These are phyloP conservation scores for Epirrhoe alternata DNA, from an alignment of 2,888 invertebrate genomes.

Conservation along the genomic window DNA sequence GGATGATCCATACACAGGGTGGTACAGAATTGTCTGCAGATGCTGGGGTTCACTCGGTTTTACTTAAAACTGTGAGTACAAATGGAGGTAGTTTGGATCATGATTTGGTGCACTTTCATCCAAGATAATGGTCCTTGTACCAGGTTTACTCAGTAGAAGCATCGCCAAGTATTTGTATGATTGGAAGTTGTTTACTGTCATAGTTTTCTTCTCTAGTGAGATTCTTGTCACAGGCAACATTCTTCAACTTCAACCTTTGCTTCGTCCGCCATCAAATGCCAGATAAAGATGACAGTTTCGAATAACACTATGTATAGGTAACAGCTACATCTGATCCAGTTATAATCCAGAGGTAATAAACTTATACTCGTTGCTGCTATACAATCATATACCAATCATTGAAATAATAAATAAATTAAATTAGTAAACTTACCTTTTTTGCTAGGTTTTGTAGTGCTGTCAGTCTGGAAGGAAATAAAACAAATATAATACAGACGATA, in stretches of 20 bases:
- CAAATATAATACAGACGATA: conserved; percentile 28
- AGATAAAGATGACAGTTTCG: conserved; percentile 21
- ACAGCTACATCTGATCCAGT: conserved; percentile 4
- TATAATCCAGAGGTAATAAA: conserved; percentile 2
- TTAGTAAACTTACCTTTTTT: conserved; percentile 80
- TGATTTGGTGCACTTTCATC: conserved; percentile 41
- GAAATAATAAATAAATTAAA: conserved; percentile 8
- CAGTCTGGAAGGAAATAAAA: conserved; percentile 77
- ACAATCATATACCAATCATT: conserved; percentile 3
- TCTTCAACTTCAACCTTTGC: conserved; percentile 34
- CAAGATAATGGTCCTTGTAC: conserved; percentile 33
- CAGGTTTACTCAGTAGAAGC: conserved; percentile 40
- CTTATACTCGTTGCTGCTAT: conserved; percentile 3
- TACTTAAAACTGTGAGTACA: conserved; percentile 36
- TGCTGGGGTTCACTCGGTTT: conserved; percentile 45
- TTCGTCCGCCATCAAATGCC: conserved; percentile 22
- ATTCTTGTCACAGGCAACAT: conserved; percentile 25
- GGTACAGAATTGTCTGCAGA: conserved; percentile 41
- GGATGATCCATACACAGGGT: conserved; percentile 58
- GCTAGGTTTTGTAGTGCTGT: conserved; percentile 81
- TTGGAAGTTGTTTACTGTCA: conserved; percentile 34
- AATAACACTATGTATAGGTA: conserved; percentile 12
- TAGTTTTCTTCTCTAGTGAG: conserved; percentile 38
- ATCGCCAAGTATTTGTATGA: conserved; percentile 16
- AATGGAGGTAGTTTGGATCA: conserved; percentile 29